phyloP scores from a whole-genome alignment of 2,797 vertebrate species.

The Cossypha polioptera region DNA sequence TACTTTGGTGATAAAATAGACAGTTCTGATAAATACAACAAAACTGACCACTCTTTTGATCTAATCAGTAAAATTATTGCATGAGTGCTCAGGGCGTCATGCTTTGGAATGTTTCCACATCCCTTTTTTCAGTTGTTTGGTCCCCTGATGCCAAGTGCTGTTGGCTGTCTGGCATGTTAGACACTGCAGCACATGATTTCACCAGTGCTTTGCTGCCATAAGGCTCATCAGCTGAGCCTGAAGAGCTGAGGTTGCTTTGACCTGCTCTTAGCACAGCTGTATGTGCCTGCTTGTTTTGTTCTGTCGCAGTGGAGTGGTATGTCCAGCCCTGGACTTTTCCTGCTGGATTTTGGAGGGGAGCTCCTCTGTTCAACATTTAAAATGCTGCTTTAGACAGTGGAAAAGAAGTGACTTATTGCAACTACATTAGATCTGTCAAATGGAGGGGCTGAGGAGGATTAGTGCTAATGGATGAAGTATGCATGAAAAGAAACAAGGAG shows the following conservation, averaged over 20 bases:
- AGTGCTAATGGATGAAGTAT: not conserved
- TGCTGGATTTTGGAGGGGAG: conserved; percentile 10
- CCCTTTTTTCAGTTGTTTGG: not conserved
- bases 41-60: not conserved
- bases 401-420: not conserved
- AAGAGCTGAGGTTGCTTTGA: conserved; percentile 4
- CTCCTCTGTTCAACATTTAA: not conserved
- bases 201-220: not conserved
- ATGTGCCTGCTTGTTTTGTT: not conserved
- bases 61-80: not conserved
- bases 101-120: not conserved
- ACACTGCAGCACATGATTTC: not conserved
- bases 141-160: not conserved
- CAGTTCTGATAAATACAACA: not conserved
- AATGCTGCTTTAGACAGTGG: not conserved
- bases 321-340: not conserved
- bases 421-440: not conserved
- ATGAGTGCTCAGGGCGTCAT: not conserved
- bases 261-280: not conserved
- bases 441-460: not conserved
- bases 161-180: not conserved
- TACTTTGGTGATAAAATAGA: not conserved
- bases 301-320: not conserved
- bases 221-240: not conserved
- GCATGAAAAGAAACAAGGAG: not conserved